Evolutionary conservation across 2,797 vertebrate genomes (phyloP).

Genomic region (Anguilla pacifica): DNA sequence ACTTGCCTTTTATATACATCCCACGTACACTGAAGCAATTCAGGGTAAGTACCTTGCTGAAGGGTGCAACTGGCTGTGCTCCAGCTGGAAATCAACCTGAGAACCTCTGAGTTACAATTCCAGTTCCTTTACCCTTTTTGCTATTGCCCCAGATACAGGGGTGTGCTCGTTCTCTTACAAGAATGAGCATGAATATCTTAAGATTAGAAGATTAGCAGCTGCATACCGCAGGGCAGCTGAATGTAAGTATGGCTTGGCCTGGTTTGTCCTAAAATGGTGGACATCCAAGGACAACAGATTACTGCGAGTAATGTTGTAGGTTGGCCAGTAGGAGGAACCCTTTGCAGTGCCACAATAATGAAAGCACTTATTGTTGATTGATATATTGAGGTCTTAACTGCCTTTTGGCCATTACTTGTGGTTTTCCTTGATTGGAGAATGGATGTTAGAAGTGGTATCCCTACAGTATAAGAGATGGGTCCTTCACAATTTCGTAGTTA

Average conservation of each 20-base stretch:
- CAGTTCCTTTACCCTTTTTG: too few species aligned
- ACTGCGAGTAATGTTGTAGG: not conserved
- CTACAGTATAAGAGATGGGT: not conserved
- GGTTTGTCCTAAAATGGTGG: not conserved
- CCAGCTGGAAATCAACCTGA: too few species aligned
- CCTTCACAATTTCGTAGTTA: not conserved
- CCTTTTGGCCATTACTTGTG: not conserved
- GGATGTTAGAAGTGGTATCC: not conserved
- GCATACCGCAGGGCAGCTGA: not conserved
- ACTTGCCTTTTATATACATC: too few species aligned
- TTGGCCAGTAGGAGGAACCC: not conserved
- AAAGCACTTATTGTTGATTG: not conserved
- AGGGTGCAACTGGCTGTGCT: too few species aligned
- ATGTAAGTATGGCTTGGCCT: not conserved
- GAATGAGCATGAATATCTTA: not conserved
- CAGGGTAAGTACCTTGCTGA: too few species aligned
- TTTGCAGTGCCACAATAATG: not conserved
- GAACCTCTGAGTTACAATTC: too few species aligned
- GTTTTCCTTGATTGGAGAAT: not conserved
- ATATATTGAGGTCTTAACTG: not conserved
- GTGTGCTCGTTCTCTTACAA: not conserved
- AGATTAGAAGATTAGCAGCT: not conserved
- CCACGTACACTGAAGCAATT: too few species aligned
- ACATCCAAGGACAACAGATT: constrained; percentile 8
- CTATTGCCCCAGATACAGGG: too few species aligned